Evolutionary conservation across 2,113 vertebrate species (phyloP), one percentile per base, ranked within the genome.

Genomic region (Rana temporaria): DNA sequence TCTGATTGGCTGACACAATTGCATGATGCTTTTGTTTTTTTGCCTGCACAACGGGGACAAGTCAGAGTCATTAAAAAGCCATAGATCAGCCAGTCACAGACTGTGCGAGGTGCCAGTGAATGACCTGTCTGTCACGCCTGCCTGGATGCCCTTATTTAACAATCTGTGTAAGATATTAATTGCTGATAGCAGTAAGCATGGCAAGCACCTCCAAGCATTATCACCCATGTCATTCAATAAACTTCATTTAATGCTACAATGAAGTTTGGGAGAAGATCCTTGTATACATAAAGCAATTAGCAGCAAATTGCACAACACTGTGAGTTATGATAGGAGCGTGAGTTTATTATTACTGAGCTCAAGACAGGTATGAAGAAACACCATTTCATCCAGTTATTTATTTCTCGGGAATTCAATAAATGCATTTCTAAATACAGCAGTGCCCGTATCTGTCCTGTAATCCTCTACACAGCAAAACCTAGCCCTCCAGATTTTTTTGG

Each of bases 1-100:
- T 52, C 34, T 60, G 30, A 76, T 67, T 42, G 72, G 81, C 24
- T 63, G 56, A 42, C 17, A 69, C 66, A 17, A 42, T 69, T 42
- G 66, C 65, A 79, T 42, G 56, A 71, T 80, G 67, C 56, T 71
- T 60, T 69, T 73, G 48, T 69, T 75, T 81, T 30, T 79, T 24
- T 22, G 9, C 34, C 71, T 59, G 55, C 63, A 75, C 70, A 68
- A 81, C 55, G 60, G 42, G 69, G 42, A 64, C 38, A 19, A 70
- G 78, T 34, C 55, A 70, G 12, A 48, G 38, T 82, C 80, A 18
- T 82, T 82, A 82, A 76, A 75, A 82, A 82, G 81, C 65, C 24
- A 66, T 82, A 56, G 60, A 74, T 82, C 63, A 75, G 22, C 38
- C 71, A n/a, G 30, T 64, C 59, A 12, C 42, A 64, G 60, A 52